Evolutionary conservation across 2,888 invertebrate genomes (phyloP), one percentile per base, ranked within the genome.

Genomic region (Tetramorium bicarinatum): DNA sequence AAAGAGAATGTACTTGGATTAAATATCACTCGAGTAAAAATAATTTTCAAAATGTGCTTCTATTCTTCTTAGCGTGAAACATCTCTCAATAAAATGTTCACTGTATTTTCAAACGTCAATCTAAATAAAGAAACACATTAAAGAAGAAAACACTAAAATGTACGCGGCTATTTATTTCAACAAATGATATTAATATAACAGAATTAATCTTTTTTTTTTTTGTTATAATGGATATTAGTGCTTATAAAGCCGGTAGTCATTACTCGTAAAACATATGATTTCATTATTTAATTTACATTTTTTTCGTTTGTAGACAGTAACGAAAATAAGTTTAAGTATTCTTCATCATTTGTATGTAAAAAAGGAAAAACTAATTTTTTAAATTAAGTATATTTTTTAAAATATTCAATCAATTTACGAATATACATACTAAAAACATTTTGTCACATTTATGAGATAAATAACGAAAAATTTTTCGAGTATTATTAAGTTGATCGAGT

Each of bases 371-470:
- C 47, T 82, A 56, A 74, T 83, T 71, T 76, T 76, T 49, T 61
- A 82, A 88, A 82, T 64, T 72, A 62, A 71, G 84, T 71, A 82
- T 80, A 77, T 49, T 72, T 25, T 67, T 67, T 49, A 21, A 69
- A 59, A 82, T 82, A 88, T 66, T 71, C 82, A 62, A 38, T 86
- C 82, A 69, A 67, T 85, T 90, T 75, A 83, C 61, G 81, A 85
- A 67, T 84, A 86, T 72, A 84, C 54, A 86, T 72, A 84, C 54
- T 47, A 85, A 1, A 56, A 67, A n/a, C 21, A 1, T 62, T 64
- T 52, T 44, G 44, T 47, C 47, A 41, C 4, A 47, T n/a, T 44
- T 54, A 41, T 29, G 6, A 61, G 4, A 66, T 64, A 62, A 62
- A 75, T 47, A 47, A 61, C 15, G 1, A 3, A 64, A 66, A 41